Percentiles rank a stretch among this genome's conserved stretches.
Evolutionary conservation across 2,113 vertebrate genomes (phyloP).

Genomic region (Nothobranchius furzeri): DNA sequence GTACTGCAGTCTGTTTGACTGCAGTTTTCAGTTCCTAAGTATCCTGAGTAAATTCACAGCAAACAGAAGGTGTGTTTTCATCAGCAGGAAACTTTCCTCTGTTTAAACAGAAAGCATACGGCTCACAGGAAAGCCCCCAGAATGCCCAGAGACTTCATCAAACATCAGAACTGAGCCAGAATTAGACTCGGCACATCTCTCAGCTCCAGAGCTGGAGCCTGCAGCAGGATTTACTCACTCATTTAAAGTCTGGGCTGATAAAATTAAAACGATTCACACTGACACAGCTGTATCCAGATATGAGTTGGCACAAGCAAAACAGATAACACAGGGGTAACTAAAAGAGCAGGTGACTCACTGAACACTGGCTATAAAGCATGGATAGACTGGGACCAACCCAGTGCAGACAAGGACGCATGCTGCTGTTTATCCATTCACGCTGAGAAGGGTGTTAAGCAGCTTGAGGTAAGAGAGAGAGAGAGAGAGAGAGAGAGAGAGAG

Average conservation of each 20-base stretch:
- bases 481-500: no score
- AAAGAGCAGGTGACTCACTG: no score
- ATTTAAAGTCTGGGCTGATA: constrained; percentile 11
- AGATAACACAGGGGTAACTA: no score
- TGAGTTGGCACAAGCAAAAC: neutral
- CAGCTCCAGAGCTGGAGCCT: constrained; percentile 1
- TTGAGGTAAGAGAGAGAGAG: no score
- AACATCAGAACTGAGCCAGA: constrained; percentile 28
- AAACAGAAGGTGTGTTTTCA: constrained; percentile 17
- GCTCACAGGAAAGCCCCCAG: constrained; percentile 18
- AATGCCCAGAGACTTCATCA: constrained; percentile 35
- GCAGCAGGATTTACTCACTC: constrained; percentile 28
- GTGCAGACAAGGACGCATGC: no score
- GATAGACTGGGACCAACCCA: no score
- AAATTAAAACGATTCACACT: constrained; percentile 30
- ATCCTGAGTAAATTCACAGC: neutral
- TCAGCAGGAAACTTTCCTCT: constrained; percentile 26
- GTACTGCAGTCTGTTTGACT: no score
- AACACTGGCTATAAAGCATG: no score
- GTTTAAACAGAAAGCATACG: constrained; percentile 8
- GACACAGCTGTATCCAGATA: neutral
- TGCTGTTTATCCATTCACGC: no score
- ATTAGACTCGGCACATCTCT: constrained; percentile 38
- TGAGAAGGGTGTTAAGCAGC: no score
- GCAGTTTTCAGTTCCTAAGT: no score